Base-by-base conservation (phyloP, 2,888 invertebrate genomes). In the Oconnorella tubifera region DNA sequence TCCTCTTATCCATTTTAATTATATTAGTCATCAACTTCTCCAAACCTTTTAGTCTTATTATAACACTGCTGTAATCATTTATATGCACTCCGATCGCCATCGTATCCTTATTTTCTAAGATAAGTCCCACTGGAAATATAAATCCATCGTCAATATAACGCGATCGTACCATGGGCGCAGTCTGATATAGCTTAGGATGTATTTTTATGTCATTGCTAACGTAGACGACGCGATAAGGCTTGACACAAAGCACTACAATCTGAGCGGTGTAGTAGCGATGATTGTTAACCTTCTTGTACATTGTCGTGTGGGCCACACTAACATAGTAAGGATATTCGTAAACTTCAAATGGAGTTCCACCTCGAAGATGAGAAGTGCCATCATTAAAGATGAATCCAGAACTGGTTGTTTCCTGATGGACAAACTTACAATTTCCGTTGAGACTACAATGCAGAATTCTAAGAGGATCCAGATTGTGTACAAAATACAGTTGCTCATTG, bases 391-490 rank as follows among this genome's bases (percentile, higher is more conserved):
- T 68, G 61, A 72, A 70, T 3, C 70, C 70, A 2, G 63, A 28
- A 1, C 33, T 25, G 29, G 66, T 62, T 27, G 56, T 61, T 29
- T 71, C 71, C 49, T 66, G 62, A 68, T 70, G 64, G 14, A 72
- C 61, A 62, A 73, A 73, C 56, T 64, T 61, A 51, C 73, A 73
- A n/a, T 58, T 31, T 2, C 72, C 72, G 19, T 51, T 49, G 31
- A 71, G 57, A 2, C 63, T 50, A 53, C 74, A 74, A 33, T 70
- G 60, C 57, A 74, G 66, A 10, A 74, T 65, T 28, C 73, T 57
- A 28, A 74, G 62, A 3, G 74, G 74, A 56, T 74, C 74, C 14
- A 74, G 66, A 56, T 71, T 74, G 57, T 74, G 73, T 1, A 74
- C 73, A 58, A 73, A 74, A 62, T 66, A 68, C 23, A 74, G 67